Evolutionary conservation across 1,140 invertebrate genomes (phyloP).

Genomic region (Hylaeus volcanicus): DNA sequence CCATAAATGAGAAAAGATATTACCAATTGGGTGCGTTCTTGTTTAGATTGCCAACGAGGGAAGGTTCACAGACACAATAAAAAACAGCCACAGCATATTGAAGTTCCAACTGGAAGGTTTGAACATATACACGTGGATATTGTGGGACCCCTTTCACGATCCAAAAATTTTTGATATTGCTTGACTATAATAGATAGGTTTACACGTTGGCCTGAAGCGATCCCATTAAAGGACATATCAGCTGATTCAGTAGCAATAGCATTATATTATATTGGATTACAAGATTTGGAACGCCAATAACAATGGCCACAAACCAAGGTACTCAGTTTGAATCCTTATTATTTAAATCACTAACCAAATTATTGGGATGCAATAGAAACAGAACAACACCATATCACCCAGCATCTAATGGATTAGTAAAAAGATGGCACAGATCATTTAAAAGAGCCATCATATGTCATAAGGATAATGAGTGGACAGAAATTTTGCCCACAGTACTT

Average conservation of each 20-base stretch:
- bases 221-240: not conserved
- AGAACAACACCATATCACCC: constrained; percentile 11
- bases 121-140: constrained; percentile 12
- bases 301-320: not conserved
- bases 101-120: not conserved
- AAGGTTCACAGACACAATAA: constrained; percentile 11
- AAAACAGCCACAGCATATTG: not conserved
- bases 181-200: not conserved
- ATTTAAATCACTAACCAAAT: not conserved
- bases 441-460: constrained; percentile 6
- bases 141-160: not conserved
- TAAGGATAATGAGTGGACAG: not conserved
- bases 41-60: not conserved
- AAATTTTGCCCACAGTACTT: not conserved
- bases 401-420: not conserved
- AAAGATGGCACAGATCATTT: not conserved
- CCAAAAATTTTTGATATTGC: not conserved
- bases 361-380: not conserved
- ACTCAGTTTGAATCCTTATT: constrained; percentile 6
- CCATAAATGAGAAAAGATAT: not conserved
- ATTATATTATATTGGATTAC: not conserved
- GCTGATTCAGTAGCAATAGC: constrained; percentile 1
- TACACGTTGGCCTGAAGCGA: not conserved
- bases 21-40: not conserved
- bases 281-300: not conserved